Evolutionary conservation across 2,797 vertebrate species (phyloP).

Genomic region (Enteromius viviparus): DNA sequence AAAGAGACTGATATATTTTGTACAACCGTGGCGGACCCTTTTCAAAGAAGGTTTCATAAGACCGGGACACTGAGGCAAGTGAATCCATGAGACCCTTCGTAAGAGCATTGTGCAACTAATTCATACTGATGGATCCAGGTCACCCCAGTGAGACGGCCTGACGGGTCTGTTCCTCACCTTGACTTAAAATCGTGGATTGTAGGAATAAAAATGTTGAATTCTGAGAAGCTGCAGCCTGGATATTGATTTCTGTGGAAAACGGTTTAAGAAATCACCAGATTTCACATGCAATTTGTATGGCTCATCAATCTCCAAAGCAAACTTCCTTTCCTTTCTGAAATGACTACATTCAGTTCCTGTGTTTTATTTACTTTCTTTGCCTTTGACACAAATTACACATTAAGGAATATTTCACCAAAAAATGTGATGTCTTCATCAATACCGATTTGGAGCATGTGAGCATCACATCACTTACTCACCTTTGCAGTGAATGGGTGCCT

Average conservation of each 20-base stretch:
- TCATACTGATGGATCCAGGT: slow-evolving; percentile 81
- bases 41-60: slow-evolving; percentile 78
- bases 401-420: neutral
- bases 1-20: slow-evolving; percentile 81
- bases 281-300: slow-evolving; percentile 8
- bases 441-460: neutral
- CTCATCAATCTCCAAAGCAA: slow-evolving; percentile 13
- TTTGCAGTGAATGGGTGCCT: neutral
- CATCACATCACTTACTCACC: neutral
- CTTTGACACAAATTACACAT: neutral
- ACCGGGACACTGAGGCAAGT: slow-evolving; percentile 74
- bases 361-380: neutral
- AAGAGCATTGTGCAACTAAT: slow-evolving; percentile 78
- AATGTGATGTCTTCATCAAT: neutral
- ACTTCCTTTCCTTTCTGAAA: neutral
- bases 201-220: slow-evolving; percentile 43
- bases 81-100: slow-evolving; percentile 75
- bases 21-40: slow-evolving; percentile 74
- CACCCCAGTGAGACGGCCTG: slow-evolving; percentile 70
- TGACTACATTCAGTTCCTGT: neutral
- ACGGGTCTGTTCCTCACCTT: slow-evolving; percentile 74
- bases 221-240: slow-evolving; percentile 40
- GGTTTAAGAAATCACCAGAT: slow-evolving; percentile 14
- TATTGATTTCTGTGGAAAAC: slow-evolving; percentile 20
- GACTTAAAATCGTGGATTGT: slow-evolving; percentile 44